These are phyloP conservation scores for Aulostomus chinensis DNA, from an alignment of 2,797 vertebrate genomes.

Conservation along the genomic window DNA sequence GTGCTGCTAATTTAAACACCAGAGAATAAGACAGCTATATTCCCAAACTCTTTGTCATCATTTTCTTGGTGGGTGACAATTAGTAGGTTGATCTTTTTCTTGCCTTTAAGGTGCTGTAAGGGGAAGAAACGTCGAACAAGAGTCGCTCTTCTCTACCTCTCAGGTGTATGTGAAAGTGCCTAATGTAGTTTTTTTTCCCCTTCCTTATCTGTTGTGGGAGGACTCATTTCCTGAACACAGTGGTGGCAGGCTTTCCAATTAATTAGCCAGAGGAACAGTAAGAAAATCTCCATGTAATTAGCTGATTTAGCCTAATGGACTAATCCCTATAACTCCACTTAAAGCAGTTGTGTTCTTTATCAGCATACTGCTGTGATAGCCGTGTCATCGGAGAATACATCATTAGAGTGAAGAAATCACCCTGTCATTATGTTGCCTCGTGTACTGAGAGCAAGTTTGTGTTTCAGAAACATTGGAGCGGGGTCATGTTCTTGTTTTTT, in stretches of 20 bases:
- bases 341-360: constrained; percentile 65
- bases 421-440: no score
- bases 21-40: background rate
- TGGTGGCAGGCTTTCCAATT: constrained; percentile 72
- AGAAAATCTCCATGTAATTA: constrained; percentile 75
- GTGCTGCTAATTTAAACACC: constrained; percentile 24
- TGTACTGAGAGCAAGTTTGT: no score
- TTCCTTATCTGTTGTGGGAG: constrained; percentile 60
- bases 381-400: constrained; percentile 37
- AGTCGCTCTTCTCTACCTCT: constrained; percentile 16
- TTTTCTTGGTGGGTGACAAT: constrained; percentile 42
- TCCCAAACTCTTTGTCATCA: constrained; percentile 2
- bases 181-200: constrained; percentile 50
- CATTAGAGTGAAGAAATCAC: no score
- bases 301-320: constrained; percentile 77
- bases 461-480: no score
- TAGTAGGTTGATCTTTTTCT: constrained; percentile 21
- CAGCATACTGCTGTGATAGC: constrained; percentile 41
- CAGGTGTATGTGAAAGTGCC: constrained; percentile 54
- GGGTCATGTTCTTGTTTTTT: no score
- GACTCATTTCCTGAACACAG: constrained; percentile 57
- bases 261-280: constrained; percentile 70
- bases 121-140: background rate
- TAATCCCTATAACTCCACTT: constrained; percentile 65
- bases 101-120: constrained; percentile 15